A percentile compares a stretch with the other conserved stretches of the same genome.
Evolutionary conservation across 2,797 vertebrate species (phyloP).

Genomic region (Arctocebus calabarensis): DNA sequence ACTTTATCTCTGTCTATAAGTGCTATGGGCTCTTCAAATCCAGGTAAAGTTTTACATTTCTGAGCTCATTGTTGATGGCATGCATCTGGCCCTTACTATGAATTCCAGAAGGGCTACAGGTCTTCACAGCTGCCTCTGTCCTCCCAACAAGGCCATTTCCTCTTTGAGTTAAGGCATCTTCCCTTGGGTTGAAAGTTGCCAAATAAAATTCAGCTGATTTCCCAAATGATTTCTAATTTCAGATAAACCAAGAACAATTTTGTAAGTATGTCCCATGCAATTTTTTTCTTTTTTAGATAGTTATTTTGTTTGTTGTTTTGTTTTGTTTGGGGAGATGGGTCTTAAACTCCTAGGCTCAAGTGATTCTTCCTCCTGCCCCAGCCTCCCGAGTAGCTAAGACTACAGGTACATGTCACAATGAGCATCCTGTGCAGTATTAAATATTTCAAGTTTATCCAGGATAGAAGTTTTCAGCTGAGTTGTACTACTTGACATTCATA

Average conservation of each 20-base stretch:
- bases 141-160: not conserved
- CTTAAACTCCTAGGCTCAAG: not conserved
- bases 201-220: not conserved
- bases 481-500: not conserved
- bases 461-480: not conserved
- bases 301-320: not conserved
- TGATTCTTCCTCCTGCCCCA: not conserved
- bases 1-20: not conserved
- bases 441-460: not conserved
- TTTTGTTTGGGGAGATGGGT: no score
- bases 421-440: not conserved
- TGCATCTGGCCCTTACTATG: not conserved
- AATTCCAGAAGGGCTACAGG: not conserved
- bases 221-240: slow-evolving; percentile 36
- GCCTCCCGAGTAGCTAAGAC: not conserved
- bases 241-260: slow-evolving; percentile 12
- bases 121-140: not conserved
- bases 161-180: not conserved
- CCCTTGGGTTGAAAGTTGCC: not conserved
- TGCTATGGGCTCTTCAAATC: not conserved
- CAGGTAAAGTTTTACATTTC: not conserved
- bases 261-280: not conserved
- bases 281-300: not conserved
- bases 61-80: not conserved
- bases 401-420: not conserved